Evolutionary conservation across 2,113 vertebrate genomes (phyloP).

Genomic region (Pelusios castaneus): DNA sequence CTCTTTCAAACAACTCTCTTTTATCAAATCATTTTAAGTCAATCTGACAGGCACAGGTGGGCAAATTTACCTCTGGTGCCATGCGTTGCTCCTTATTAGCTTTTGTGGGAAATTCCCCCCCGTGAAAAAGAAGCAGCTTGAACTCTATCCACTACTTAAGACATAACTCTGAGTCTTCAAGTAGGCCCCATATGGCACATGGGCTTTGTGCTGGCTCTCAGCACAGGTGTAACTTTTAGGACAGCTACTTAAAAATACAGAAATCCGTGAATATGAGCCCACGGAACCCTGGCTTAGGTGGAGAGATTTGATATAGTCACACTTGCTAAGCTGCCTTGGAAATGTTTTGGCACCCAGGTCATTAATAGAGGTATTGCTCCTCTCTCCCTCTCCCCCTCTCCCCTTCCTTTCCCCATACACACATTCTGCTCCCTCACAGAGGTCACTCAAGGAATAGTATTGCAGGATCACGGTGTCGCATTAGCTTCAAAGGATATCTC

Average conservation of each 20-base stretch:
- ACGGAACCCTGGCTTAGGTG: constrained; percentile 47
- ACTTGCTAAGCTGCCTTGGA: background rate
- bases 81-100: accelerated
- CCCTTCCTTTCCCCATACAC: too few species aligned
- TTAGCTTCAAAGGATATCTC: background rate
- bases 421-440: accelerated
- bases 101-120: background rate
- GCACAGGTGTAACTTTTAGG: accelerated
- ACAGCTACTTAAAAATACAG: background rate
- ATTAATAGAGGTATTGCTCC: background rate
- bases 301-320: background rate
- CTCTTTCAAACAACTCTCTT: background rate
- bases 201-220: background rate
- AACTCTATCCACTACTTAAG: background rate
- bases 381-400: accelerated
- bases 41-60: background rate
- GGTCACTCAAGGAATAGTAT: background rate
- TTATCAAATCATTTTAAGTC: accelerated
- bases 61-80: background rate
- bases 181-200: accelerated
- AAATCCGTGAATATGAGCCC: background rate
- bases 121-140: accelerated
- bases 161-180: background rate
- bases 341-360: accelerated
- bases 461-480: accelerated